Evolutionary conservation across 2,797 vertebrate species (phyloP), one percentile per base, ranked within the genome.

Genomic region (Sebastes taczanowskii): DNA sequence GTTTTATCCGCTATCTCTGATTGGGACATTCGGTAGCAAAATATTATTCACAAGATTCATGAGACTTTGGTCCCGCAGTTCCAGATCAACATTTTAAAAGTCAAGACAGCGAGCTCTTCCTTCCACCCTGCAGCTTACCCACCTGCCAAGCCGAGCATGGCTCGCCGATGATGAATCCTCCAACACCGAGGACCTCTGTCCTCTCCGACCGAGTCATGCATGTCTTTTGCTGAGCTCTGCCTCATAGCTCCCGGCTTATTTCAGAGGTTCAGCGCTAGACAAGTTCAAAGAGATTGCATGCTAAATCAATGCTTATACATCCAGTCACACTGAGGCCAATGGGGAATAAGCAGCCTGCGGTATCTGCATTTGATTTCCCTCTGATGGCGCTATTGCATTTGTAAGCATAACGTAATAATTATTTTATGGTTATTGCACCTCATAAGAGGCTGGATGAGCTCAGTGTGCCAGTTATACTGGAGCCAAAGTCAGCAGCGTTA

Each of bases 371-470:
- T 74, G 56, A 89, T 88, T 90, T 87, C 34, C 63, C 55, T 66
- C 29, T 78, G 42, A 71, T 79, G 77, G 69, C 2, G 14, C 67
- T 60, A 29, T 77, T 78, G 76, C 71, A 80, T 92, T 89, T 90
- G 77, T 75, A 80, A 84, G 85, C 89, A 86, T 78, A 83, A 73
- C 5, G 29, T 80, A 80, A 85, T 89, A 70, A 90, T 91, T 86
- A 79, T 18, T 89, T 87, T 85, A 87, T 76, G 80, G 81, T 81
- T 70, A 81, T 62, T 83, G 82, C 71, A 66, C 65, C 65, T 89
- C 77, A 67, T 76, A 71, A 82, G 77, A 76, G 72, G 59, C 35
- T 25, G 56, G 75, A 85, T 85, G 87, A 88, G 90, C 83, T 83
- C 82, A 66, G 20, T 62, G 65, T 87, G 75, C 82, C 78, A 82